Evolutionary conservation across 2,888 invertebrate genomes (phyloP).

Genomic region (Sussaba pulchella): DNA sequence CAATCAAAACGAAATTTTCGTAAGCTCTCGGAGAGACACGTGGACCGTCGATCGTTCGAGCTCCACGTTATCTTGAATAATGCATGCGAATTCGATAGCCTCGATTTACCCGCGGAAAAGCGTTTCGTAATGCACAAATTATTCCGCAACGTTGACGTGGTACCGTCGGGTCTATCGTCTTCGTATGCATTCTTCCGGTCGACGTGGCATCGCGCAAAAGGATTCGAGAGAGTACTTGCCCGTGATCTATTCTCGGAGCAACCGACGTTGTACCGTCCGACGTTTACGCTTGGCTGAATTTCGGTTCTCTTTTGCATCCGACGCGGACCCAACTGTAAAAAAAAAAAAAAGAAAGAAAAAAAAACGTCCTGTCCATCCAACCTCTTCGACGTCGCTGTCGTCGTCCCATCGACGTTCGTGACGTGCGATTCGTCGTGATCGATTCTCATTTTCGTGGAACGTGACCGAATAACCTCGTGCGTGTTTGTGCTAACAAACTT

Average conservation of each 20-base stretch:
- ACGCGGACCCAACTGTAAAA: conserved; percentile 23
- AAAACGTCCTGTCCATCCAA: not conserved
- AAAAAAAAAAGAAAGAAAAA: conserved; percentile 37
- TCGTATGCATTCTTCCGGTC: conserved; percentile 31
- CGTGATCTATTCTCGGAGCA: conserved; percentile 17
- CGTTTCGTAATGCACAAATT: not conserved
- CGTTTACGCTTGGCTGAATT: conserved; percentile 38
- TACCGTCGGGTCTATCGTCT: not conserved
- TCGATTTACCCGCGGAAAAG: not conserved
- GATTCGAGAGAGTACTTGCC: not conserved
- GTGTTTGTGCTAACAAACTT: conserved; percentile 70
- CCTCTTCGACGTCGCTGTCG: conserved; percentile 9
- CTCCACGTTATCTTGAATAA: conserved; percentile 23
- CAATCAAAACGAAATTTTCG: conserved; percentile 1
- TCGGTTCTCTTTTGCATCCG: conserved; percentile 33
- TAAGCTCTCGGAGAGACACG: not conserved
- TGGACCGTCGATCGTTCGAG: conserved; percentile 4
- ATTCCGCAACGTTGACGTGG: not conserved
- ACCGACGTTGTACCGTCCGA: conserved; percentile 2
- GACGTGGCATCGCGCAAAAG: conserved; percentile 3
- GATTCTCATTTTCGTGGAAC: conserved; percentile 48
- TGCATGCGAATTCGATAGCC: conserved; percentile 23
- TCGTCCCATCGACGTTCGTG: conserved; percentile 9
- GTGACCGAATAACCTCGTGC: conserved; percentile 66
- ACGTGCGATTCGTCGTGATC: conserved; percentile 20